Conservation (phyloP, 2,797 vertebrate species). For the Rachycentron canadum region DNA sequence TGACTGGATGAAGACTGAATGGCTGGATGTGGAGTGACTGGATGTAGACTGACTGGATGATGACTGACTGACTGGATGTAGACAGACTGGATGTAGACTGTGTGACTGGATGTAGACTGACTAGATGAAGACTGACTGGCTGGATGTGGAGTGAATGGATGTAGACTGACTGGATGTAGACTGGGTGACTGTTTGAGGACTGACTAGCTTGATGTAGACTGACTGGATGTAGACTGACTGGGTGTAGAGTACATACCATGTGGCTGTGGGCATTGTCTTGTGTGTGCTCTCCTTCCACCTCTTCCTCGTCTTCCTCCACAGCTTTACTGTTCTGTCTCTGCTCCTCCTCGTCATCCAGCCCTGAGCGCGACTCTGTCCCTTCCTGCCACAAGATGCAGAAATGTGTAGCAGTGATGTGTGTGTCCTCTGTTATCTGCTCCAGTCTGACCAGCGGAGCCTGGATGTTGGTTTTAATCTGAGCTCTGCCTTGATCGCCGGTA, state of each 20-base stretch:
- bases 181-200: no score
- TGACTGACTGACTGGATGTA: no score
- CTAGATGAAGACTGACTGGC: no score
- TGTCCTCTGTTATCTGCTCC: conserved; percentile 94
- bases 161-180: no score
- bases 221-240: no score
- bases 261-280: conserved; percentile 87
- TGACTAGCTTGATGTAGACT: no score
- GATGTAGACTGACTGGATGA: no score
- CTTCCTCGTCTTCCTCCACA: conserved; percentile 85
- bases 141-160: no score
- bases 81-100: no score
- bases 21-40: no score
- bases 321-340: conserved; percentile 85
- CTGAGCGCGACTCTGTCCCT: conserved; percentile 87
- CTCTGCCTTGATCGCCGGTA: conserved; percentile 94
- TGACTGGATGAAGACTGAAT: no score
- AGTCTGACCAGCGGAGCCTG: conserved; percentile 92
- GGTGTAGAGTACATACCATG: conserved; percentile 90
- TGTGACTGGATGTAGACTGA: no score
- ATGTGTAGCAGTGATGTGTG: conserved; percentile 87
- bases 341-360: conserved; percentile 86
- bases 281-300: conserved; percentile 84
- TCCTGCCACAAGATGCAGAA: conserved; percentile 89
- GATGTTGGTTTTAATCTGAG: conserved; percentile 95